Evolutionary conservation across 2,797 vertebrate genomes (phyloP).

Genomic region (Cygnus olor): DNA sequence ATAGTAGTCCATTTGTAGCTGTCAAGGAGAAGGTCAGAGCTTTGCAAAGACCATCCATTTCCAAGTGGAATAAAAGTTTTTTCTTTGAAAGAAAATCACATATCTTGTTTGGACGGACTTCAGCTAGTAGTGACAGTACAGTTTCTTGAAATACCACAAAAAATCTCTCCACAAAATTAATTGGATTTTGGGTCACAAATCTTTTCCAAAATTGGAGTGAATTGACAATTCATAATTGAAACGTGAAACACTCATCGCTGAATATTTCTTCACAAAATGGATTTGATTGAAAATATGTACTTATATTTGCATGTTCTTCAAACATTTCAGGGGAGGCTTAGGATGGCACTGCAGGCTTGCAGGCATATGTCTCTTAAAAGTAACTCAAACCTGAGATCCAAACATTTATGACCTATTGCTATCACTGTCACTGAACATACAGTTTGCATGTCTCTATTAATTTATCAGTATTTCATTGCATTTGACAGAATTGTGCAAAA

Average conservation of each 20-base stretch:
- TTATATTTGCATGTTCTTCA: neutral
- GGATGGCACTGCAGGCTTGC: neutral
- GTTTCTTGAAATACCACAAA: neutral
- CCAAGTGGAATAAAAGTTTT: slow-evolving; percentile 2
- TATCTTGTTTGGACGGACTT: neutral
- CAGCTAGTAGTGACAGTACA: neutral
- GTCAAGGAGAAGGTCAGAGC: slow-evolving; percentile 70
- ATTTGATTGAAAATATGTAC: neutral
- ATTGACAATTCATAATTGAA: neutral
- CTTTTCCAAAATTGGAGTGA: neutral
- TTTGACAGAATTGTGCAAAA: neutral
- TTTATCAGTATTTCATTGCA: neutral
- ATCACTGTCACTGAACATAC: neutral
- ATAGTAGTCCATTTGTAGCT: slow-evolving; percentile 51
- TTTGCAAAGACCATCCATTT: slow-evolving; percentile 54
- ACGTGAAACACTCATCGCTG: neutral
- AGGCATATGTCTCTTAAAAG: neutral
- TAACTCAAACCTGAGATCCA: neutral
- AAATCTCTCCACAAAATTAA: neutral
- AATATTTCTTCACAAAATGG: neutral
- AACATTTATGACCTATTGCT: neutral
- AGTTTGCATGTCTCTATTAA: neutral
- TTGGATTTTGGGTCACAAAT: neutral
- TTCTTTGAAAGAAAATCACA: neutral
- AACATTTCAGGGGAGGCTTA: neutral